Base-by-base conservation (phyloP, 2,888 invertebrate genomes). In the Pantelozetes paolii region DNA sequence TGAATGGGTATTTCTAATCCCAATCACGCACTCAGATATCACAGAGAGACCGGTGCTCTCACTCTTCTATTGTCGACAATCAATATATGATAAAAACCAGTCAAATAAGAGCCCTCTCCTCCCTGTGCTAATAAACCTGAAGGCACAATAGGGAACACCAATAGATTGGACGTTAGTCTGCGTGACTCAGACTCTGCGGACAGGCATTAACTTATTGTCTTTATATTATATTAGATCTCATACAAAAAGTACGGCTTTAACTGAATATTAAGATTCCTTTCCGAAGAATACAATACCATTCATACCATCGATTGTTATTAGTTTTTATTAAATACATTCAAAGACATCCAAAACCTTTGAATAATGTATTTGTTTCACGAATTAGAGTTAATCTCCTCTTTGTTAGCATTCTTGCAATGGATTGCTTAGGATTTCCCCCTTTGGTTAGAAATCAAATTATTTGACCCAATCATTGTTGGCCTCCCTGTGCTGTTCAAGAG, bases 31-130 rank as follows among this genome's bases (percentile, higher is more conserved):
- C 62, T 26, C 30, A 62, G 30, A 62, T 15, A 28, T 9, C 18
- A 64, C 15, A 59, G 59, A 30, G 64, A 64, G 32, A 6, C 62
- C 30, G 28, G 32, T 18, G 64, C 13, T 64, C 2, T 1, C 64
- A 64, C 11, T 15, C 32, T 32, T 28, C 32, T 6, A 64, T 36
- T 36, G 36, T 36, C n/a, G 18, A 6, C 18, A 36, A 64, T 64
- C 64, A 64, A 64, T 64, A 64, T 36, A 64, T 36, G 64, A 64
- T 64, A 64, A 64, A 59, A 36, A 64, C 40, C 9, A 64, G 64
- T 59, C 57, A 26, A 28, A 59, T 8, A 13, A n/a, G 36, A 36
- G 36, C 64, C 18, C 26, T 64, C 15, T 15, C 45, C 54, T 26
- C 20, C 8, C 54, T 54, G 32, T 62, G 30, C 30, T 26, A 30